Percentiles rank a stretch among this genome's conserved stretches.
Conservation (phyloP, 2,888 invertebrate genomes). For the Tipula confusa region DNA sequence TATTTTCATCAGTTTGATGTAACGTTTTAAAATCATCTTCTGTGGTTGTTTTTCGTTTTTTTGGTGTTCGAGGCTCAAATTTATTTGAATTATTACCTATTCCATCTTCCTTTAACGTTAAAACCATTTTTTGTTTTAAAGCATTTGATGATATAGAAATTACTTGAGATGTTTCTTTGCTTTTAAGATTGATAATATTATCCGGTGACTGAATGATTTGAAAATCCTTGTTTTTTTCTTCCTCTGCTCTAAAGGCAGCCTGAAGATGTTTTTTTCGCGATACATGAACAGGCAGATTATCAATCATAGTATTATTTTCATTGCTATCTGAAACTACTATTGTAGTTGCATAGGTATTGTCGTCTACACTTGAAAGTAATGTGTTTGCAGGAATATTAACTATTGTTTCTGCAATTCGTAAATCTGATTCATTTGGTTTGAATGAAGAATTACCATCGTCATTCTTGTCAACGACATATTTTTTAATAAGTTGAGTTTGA, state of each 20-base stretch:
- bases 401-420: not conserved
- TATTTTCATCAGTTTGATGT: slow-evolving; percentile 43
- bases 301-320: slow-evolving; percentile 32
- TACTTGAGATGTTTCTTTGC: not conserved
- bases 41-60: slow-evolving; percentile 40
- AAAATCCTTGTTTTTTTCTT: not conserved
- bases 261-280: slow-evolving; percentile 27
- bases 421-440: not conserved
- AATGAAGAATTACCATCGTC: not conserved
- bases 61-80: slow-evolving; percentile 32
- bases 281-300: slow-evolving; percentile 33
- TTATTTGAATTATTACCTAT: not conserved
- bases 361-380: not conserved
- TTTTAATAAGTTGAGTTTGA: slow-evolving; percentile 27
- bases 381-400: not conserved
- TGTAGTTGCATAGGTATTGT: not conserved
- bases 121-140: not conserved
- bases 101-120: slow-evolving; percentile 3
- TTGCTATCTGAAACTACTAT: not conserved
- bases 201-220: not conserved
- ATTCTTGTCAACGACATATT: slow-evolving; percentile 30
- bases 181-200: not conserved
- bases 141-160: not conserved
- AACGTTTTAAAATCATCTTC: slow-evolving; percentile 41
- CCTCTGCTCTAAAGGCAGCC: slow-evolving; percentile 27